Conservation (phyloP, 1,140 invertebrate species). For the Calycopis cecrops region DNA sequence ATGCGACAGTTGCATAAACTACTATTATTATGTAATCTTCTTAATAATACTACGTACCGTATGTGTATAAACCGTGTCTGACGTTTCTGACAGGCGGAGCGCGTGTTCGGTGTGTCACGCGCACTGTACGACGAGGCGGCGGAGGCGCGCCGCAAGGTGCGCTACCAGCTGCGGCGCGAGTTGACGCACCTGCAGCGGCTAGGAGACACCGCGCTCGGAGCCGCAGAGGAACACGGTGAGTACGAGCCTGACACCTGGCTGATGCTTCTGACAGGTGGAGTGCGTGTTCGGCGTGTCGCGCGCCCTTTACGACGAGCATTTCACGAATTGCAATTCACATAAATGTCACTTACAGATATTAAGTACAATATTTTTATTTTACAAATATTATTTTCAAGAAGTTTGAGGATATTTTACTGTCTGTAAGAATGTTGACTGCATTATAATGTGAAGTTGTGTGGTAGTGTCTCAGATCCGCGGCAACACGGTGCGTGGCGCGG, state of each 20-base stretch:
- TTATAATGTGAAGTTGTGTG: background rate
- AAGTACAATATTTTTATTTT: no score
- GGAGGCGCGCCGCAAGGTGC: conserved; percentile 61
- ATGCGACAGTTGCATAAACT: no score
- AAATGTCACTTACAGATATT: no score
- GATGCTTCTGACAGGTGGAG: conserved; percentile 40
- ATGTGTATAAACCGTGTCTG: background rate
- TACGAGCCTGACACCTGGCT: background rate
- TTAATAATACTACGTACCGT: background rate
- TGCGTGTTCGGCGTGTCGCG: conserved; percentile 69
- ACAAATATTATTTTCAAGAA: background rate
- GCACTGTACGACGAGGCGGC: conserved; percentile 72
- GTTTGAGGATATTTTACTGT: no score
- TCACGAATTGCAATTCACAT: background rate
- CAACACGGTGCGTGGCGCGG: conserved; percentile 73
- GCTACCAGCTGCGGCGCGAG: conserved; percentile 62
- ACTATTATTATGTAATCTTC: no score
- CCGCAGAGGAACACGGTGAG: conserved; percentile 63
- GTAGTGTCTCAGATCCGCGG: conserved; percentile 77
- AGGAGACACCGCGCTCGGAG: conserved; percentile 62
- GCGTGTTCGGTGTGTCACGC: conserved; percentile 69
- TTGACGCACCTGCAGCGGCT: conserved; percentile 60
- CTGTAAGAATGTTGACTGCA: background rate
- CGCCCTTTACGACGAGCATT: conserved; percentile 66
- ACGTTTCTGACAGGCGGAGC: conserved; percentile 41